Conservation (phyloP, 2,888 invertebrate species). For the Scrobipalpa atriplicella region DNA sequence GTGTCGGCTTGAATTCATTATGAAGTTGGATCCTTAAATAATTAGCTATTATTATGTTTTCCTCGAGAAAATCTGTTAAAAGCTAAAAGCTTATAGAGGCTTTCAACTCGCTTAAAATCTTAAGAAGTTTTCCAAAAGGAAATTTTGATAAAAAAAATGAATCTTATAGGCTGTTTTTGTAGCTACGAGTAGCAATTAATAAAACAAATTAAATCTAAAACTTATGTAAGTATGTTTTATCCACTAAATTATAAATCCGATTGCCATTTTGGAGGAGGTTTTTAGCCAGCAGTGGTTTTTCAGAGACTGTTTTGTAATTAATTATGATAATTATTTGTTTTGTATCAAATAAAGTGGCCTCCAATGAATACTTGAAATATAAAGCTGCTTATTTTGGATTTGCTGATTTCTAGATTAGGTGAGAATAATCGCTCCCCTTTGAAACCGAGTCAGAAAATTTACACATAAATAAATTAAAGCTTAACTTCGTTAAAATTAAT, state of each 20-base stretch:
- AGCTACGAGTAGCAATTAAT: too few species aligned
- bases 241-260: too few species aligned
- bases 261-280: too few species aligned
- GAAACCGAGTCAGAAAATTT: neutral
- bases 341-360: too few species aligned
- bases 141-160: too few species aligned
- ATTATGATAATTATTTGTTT: too few species aligned
- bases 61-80: conserved; percentile 2
- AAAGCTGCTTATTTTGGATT: neutral
- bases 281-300: too few species aligned
- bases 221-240: too few species aligned
- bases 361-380: neutral
- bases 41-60: conserved; percentile 7
- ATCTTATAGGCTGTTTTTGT: too few species aligned
- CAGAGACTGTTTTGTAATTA: too few species aligned
- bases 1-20: neutral
- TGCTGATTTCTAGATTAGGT: neutral
- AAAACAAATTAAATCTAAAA: too few species aligned
- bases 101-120: neutral
- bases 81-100: neutral
- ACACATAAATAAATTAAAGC: conserved; percentile 8
- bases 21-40: conserved; percentile 15
- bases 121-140: neutral
- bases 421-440: neutral
- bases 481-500: conserved; percentile 9